A percentile compares a stretch with the other conserved stretches of the same genome.
phyloP scores from a whole-genome alignment of 1,140 invertebrate genomes.

The Anagrus nilaparvatae region DNA sequence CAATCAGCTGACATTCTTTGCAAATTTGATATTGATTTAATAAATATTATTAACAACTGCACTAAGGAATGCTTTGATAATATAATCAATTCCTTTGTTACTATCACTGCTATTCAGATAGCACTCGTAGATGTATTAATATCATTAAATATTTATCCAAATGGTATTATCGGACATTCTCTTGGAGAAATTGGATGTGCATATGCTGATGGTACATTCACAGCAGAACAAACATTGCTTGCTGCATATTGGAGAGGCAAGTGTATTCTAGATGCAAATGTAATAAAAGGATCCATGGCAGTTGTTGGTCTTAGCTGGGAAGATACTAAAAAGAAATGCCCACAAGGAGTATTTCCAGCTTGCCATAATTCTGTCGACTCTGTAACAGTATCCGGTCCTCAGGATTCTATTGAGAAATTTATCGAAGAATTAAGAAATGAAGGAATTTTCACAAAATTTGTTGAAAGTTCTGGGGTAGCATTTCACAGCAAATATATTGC shows the following conservation, averaged over 20 bases:
- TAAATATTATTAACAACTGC: too few relatives aligned
- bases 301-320: slow-evolving; percentile 57
- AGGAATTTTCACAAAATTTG: slow-evolving; percentile 31
- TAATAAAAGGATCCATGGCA: slow-evolving; percentile 76
- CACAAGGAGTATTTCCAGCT: slow-evolving; percentile 51
- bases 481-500: slow-evolving; percentile 56
- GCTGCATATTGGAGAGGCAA: slow-evolving; percentile 73
- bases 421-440: slow-evolving; percentile 41
- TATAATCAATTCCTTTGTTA: slow-evolving; percentile 77
- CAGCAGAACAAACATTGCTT: slow-evolving; percentile 65
- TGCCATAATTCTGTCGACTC: slow-evolving; percentile 60
- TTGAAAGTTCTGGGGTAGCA: slow-evolving; percentile 39
- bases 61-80: slow-evolving; percentile 69
- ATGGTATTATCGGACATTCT: slow-evolving; percentile 67
- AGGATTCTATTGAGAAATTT: slow-evolving; percentile 33
- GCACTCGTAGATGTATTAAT: slow-evolving; percentile 59
- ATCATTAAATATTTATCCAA: slow-evolving; percentile 51
- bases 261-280: slow-evolving; percentile 65
- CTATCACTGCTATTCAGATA: slow-evolving; percentile 73
- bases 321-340: slow-evolving; percentile 39
- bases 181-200: slow-evolving; percentile 66
- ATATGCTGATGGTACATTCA: slow-evolving; percentile 71
- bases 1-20: too few relatives aligned
- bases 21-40: too few relatives aligned
- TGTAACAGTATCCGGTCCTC: slow-evolving; percentile 60